Percentiles rank a stretch among this genome's conserved stretches.
Evolutionary conservation across 2,113 vertebrate species (phyloP).

Genomic region (Archocentrus centrarchus): DNA sequence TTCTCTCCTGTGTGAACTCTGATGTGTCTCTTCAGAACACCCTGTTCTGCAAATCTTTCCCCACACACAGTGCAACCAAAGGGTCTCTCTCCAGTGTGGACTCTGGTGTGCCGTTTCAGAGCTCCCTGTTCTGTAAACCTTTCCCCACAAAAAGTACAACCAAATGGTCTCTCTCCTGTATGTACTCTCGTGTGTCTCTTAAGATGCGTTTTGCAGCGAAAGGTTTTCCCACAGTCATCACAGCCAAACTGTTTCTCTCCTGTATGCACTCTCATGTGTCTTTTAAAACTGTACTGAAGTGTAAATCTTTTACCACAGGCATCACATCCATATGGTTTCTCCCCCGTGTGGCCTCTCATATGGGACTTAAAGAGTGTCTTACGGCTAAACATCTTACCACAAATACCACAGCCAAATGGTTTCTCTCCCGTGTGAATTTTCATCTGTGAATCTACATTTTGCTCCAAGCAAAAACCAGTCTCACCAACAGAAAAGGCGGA

Average conservation of each 20-base stretch:
- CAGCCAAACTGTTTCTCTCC: conserved; percentile 1
- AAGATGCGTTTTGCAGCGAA: neutral
- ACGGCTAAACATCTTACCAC: neutral
- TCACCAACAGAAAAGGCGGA: neutral
- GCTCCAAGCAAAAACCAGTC: neutral
- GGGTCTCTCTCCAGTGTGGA: conserved; percentile 10
- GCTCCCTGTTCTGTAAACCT: neutral
- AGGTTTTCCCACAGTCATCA: neutral
- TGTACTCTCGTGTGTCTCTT: neutral
- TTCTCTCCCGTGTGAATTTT: neutral
- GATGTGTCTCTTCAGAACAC: neutral
- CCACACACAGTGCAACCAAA: neutral
- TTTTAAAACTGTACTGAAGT: neutral
- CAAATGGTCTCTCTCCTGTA: neutral
- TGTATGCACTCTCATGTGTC: neutral
- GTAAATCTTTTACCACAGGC: neutral
- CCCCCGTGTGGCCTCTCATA: neutral
- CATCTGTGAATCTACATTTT: neutral
- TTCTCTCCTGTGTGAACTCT: neutral
- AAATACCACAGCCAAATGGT: neutral
- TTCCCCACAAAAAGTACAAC: neutral
- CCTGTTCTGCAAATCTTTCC: neutral
- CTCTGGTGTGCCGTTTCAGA: neutral
- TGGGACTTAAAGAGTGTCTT: neutral
- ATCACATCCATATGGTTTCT: neutral